These are phyloP conservation scores for Habrosyne pyritoides DNA, from an alignment of 2,888 invertebrate genomes.

Conservation along the genomic window DNA sequence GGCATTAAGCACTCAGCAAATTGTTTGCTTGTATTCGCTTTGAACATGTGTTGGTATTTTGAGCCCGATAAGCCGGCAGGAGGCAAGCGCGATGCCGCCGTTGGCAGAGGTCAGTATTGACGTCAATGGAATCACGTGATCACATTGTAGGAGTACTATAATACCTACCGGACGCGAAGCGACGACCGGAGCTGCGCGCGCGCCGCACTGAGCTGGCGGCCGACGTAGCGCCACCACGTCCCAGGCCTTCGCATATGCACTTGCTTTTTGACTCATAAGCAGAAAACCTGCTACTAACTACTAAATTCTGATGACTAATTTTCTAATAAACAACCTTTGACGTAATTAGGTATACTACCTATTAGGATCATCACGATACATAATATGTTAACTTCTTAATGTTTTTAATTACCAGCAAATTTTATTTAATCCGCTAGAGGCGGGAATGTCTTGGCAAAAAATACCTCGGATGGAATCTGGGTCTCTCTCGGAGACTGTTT, in stretches of 20 bases:
- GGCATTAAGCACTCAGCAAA: neutral
- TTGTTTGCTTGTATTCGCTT: conserved; percentile 6
- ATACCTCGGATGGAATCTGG: no score
- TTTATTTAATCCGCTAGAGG: no score
- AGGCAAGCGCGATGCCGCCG: conserved; percentile 71
- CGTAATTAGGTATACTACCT: no score
- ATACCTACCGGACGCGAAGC: conserved; percentile 44
- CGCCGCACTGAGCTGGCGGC: conserved; percentile 21
- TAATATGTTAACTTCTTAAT: no score
- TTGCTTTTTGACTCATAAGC: neutral
- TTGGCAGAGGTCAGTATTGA: conserved; percentile 88
- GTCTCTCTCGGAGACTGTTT: no score
- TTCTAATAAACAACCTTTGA: no score
- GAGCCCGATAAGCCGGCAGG: conserved; percentile 72
- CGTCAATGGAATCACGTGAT: conserved; percentile 88
- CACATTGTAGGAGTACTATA: conserved; percentile 46
- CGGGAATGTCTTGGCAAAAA: no score
- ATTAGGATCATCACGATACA: no score
- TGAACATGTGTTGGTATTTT: conserved; percentile 63
- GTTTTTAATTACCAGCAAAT: no score
- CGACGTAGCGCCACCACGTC: conserved; percentile 20
- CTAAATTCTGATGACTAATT: no score
- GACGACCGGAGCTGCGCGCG: conserved; percentile 20
- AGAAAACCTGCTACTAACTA: no score
- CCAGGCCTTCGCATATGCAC: conserved; percentile 13